A percentile compares a stretch with the other conserved stretches of the same genome.
Evolutionary conservation across 2,113 vertebrate species (phyloP).

Genomic region (Sinocyclocheilus grahami): DNA sequence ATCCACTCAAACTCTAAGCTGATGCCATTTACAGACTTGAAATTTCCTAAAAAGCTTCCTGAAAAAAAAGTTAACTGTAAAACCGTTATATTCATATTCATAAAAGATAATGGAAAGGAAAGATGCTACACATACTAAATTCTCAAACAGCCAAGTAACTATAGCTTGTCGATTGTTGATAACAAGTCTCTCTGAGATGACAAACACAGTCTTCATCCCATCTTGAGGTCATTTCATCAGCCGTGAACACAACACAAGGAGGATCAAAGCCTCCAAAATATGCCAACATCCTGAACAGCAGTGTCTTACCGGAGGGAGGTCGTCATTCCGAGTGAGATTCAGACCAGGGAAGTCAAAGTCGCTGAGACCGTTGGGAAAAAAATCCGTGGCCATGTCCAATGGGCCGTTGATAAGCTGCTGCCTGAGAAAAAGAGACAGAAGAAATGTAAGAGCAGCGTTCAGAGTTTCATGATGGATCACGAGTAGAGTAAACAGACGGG

Average conservation of each 20-base stretch:
- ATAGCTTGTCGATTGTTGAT: too few relatives aligned
- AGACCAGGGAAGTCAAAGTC: constrained; percentile 66
- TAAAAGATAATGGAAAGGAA: too few relatives aligned
- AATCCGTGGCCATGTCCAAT: constrained; percentile 73
- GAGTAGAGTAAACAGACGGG: not conserved
- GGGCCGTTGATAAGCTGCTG: constrained; percentile 74
- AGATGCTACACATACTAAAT: too few relatives aligned
- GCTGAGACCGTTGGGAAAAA: constrained; percentile 53
- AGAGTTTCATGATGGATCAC: not conserved
- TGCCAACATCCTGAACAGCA: not conserved
- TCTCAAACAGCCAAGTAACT: too few relatives aligned
- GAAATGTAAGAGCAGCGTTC: not conserved
- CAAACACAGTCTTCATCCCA: not conserved
- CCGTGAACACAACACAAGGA: not conserved
- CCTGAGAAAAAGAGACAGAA: constrained; percentile 57
- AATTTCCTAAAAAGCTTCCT: too few relatives aligned
- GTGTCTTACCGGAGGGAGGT: constrained; percentile 70
- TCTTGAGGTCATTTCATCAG: not conserved
- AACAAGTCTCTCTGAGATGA: too few relatives aligned
- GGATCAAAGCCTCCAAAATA: not conserved
- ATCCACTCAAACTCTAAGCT: too few relatives aligned
- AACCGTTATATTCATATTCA: too few relatives aligned
- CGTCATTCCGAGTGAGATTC: constrained; percentile 71
- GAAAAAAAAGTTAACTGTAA: too few relatives aligned
- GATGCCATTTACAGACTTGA: too few relatives aligned